Conservation (phyloP, 2,797 vertebrate species). For the Allobates femoralis region DNA sequence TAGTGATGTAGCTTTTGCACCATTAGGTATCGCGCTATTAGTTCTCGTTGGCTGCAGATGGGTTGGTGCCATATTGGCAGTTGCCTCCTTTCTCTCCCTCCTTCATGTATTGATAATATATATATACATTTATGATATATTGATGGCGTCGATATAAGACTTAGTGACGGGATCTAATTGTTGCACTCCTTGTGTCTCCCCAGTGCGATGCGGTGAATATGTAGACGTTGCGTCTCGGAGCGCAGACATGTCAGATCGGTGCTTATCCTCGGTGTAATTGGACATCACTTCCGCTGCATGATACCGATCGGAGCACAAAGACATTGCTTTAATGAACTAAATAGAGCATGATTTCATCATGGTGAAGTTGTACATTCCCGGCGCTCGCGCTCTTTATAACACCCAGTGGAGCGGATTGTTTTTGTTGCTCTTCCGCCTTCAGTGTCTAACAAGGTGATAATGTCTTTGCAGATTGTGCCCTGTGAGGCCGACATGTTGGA, state of each 20-base stretch:
- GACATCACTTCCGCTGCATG: slow-evolving; percentile 52
- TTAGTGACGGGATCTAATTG: neutral
- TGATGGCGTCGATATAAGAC: neutral
- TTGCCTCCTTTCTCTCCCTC: neutral
- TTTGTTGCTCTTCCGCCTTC: slow-evolving; percentile 40
- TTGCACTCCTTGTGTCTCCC: neutral
- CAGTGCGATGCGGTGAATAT: neutral
- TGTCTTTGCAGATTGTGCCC: slow-evolving; percentile 48
- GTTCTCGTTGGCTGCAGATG: no score
- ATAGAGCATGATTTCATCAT: slow-evolving; percentile 56
- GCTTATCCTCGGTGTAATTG: slow-evolving; percentile 44
- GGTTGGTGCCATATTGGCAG: no score
- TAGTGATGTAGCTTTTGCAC: no score
- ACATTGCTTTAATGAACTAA: slow-evolving; percentile 54
- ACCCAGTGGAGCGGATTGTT: slow-evolving; percentile 47
- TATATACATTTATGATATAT: no score
- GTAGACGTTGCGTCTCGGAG: slow-evolving; percentile 9
- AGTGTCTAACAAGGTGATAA: slow-evolving; percentile 52
- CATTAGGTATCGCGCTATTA: no score
- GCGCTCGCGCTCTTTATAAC: slow-evolving; percentile 46
- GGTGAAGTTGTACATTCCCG: slow-evolving; percentile 36
- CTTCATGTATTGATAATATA: neutral
- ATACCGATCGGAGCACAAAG: slow-evolving; percentile 44
- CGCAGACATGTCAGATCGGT: slow-evolving; percentile 38
- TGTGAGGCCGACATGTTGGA: slow-evolving; percentile 42